Evolutionary conservation across 1,140 invertebrate species (phyloP).

Genomic region (Zaprionus africanus): DNA sequence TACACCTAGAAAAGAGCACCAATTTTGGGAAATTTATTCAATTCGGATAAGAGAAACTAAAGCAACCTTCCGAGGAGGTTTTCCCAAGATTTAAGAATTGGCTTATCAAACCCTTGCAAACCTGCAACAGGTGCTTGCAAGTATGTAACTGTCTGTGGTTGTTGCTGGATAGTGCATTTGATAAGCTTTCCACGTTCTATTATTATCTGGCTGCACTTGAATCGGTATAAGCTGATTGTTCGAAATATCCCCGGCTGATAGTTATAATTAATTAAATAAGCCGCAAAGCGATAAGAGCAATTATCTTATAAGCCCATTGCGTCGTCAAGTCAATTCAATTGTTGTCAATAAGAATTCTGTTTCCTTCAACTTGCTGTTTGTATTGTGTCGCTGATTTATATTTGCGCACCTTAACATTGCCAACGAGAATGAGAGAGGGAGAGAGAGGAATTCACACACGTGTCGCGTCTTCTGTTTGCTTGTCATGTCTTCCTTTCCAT

Average conservation of each 20-base stretch:
- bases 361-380: conserved; percentile 39
- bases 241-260: conserved; percentile 34
- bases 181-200: neutral
- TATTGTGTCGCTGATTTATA: conserved; percentile 58
- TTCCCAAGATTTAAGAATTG: no score
- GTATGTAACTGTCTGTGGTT: conserved; percentile 10
- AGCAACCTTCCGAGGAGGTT: no score
- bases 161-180: neutral
- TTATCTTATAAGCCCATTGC: conserved; percentile 28
- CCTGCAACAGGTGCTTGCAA: conserved; percentile 37
- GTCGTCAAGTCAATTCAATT: conserved; percentile 16
- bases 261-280: conserved; percentile 74
- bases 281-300: conserved; percentile 30
- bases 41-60: no score
- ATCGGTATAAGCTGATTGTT: conserved; percentile 33
- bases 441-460: conserved; percentile 40
- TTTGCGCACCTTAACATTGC: neutral
- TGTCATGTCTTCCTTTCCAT: conserved; percentile 8
- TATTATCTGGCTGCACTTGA: conserved; percentile 43
- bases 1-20: no score
- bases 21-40: no score
- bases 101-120: no score
- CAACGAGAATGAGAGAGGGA: neutral
- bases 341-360: conserved; percentile 70
- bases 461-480: conserved; percentile 51